phyloP scores from a whole-genome alignment of 2,113 vertebrate species.

The Thinocorus orbignyianus region DNA sequence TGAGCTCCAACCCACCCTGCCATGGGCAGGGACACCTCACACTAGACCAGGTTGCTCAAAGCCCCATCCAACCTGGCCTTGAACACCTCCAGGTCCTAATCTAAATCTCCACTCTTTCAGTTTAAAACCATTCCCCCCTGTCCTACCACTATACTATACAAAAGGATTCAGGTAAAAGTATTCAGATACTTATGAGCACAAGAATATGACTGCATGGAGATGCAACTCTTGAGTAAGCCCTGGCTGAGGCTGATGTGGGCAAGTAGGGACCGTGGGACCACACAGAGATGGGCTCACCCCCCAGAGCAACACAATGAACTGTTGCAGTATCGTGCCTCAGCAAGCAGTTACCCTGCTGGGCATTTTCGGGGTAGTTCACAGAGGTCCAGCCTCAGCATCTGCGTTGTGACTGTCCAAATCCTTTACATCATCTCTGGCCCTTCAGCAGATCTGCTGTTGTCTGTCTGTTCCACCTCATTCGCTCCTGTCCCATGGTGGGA shows the following conservation, averaged over 20 bases:
- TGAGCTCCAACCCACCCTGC: too few relatives aligned
- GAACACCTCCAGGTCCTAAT: too few relatives aligned
- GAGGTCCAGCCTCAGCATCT: neutral
- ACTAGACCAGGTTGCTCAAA: too few relatives aligned
- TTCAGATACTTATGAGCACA: neutral
- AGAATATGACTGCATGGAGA: neutral
- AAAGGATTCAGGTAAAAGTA: too few relatives aligned
- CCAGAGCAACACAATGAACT: neutral
- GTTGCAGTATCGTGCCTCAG: rapidly evolving
- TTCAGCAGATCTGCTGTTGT: neutral
- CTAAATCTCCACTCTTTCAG: too few relatives aligned
- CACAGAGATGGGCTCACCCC: neutral
- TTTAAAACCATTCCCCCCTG: too few relatives aligned
- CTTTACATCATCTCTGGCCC: neutral
- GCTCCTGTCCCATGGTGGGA: rapidly evolving
- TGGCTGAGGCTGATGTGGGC: neutral
- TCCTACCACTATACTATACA: too few relatives aligned
- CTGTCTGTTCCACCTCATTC: neutral
- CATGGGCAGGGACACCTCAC: too few relatives aligned
- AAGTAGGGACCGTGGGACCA: rapidly evolving
- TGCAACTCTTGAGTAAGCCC: neutral
- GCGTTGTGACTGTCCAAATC: neutral
- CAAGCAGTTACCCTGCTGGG: neutral
- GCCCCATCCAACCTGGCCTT: too few relatives aligned
- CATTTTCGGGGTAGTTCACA: neutral